Base-by-base conservation (phyloP, 2,797 vertebrate genomes). In the Euthynnus affinis region DNA sequence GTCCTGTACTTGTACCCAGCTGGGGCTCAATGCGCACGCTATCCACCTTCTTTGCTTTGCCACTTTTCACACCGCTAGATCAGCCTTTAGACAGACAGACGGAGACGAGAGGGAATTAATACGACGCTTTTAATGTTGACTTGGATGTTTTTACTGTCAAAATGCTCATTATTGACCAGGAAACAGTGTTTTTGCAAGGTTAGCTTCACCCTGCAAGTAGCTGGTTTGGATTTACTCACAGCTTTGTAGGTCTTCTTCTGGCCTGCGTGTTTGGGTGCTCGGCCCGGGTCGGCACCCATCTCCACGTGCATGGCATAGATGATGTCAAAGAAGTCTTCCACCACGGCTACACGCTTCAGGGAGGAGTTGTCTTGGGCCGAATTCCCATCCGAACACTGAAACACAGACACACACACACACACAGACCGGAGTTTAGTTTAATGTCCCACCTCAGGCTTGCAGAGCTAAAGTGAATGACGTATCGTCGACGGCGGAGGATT, bases 251-350 rank as follows among this genome's bases (percentile, higher is more conserved):
- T 99, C 94, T 98, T 98, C 95, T 99, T 99, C 92, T 99, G 98
- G 89, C 98, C 98, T 0, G 98, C 98, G 66, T 99, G 98, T 93
- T 98, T 99, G 86, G 97, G 97, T 68, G 97, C 97, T 91, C 97
- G 95, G 89, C 97, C 97, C 0, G 97, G 97, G 89, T 98, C 98
- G 0, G 96, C 96, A 0, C 97, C 97, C 94, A 97, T 98, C 95
- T 99, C 98, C 93, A 99, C 98, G 71, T 99, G 98, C 98, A 99
- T 99, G 78, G 98, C 98, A 88, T 99, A 99, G 93, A 99, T 99
- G 95, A 99, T 99, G 96, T 99, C 98, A 83, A 98, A 99, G 96
- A 99, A 99, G 94, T 99, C 98, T 92, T 99, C 98, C 78, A 99
- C 98, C 93, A 99, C 98, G 0, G 98, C 98, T 15, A 99, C 98